Base-by-base conservation (phyloP, 2,888 invertebrate genomes). In the Fabriciana adippe region DNA sequence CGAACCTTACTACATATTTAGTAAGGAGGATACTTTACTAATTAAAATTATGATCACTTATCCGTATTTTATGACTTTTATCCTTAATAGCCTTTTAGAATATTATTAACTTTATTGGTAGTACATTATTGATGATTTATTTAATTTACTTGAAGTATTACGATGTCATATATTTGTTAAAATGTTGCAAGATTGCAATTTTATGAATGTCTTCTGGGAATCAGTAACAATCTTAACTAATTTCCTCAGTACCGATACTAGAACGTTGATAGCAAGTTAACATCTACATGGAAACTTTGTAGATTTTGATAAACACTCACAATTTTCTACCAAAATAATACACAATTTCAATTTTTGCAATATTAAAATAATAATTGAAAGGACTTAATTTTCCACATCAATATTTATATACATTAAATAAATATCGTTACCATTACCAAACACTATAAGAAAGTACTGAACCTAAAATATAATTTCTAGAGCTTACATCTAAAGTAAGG, bases 91-190 rank as follows among this genome's bases (percentile, higher is more conserved):
- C 35, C 64, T 67, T 69, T 67, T 47, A 67, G 31, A 50, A 57
- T 50, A 64, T 64, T 47, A 48, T 67, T 45, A 48, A 48, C 62
- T 71, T 71, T 71, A 71, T 71, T 59, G 65, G 51, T 71, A 48
- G 54, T 65, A 65, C 64, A 65, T 69, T 67, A 61, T 67, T 51
- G 31, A 57, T 63, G 69, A 71, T 71, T 69, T 71, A 69, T 71
- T 69, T 69, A 47, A 67, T 68, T 55, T 55, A 54, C 45, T 57
- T 48, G 61, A 21, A 6, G 18, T 50, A 61, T 55, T 55, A 31
- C 50, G 55, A 59, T 48, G 47, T 54, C 18, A 55, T 61, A 61
- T 54, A 61, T 55, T 55, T 35, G 18, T 55, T 61, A 61, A 55
- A 66, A 48, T 48, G 66, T 66, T 66, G 61, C 55, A 61, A 3